A percentile compares a stretch with the other conserved stretches of the same genome.
Conservation (phyloP, 2,113 vertebrate species). For the Chrysochloris asiatica region DNA sequence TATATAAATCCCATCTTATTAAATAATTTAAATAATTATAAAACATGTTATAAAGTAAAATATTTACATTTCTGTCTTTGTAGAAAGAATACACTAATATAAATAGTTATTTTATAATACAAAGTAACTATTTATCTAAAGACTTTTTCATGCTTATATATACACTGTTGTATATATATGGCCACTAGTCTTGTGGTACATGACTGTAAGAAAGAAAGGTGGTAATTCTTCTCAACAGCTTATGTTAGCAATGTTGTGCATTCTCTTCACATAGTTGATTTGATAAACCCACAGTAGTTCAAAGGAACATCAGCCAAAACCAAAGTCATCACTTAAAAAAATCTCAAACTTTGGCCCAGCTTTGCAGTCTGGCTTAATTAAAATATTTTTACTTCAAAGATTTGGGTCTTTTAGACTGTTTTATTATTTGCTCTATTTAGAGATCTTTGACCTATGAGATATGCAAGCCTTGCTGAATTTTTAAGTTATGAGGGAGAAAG, state of each 20-base stretch:
- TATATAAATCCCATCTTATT: not conserved
- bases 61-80: not conserved
- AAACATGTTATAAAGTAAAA: not conserved
- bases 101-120: not conserved
- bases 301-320: not conserved
- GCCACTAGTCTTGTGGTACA: not conserved
- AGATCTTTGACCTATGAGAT: not conserved
- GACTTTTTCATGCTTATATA: not conserved
- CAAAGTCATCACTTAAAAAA: not conserved
- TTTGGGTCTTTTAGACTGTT: not conserved
- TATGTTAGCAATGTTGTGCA: not conserved
- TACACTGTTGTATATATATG: no score
- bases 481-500: not conserved
- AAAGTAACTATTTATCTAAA: not conserved
- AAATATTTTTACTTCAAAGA: not conserved
- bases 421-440: not conserved
- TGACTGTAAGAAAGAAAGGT: not conserved
- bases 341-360: not conserved
- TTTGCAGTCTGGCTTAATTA: not conserved
- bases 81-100: not conserved
- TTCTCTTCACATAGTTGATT: not conserved
- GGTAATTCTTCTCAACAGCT: not conserved
- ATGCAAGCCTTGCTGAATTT: not conserved
- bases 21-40: not conserved
- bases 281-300: not conserved